Evolutionary conservation across 2,113 vertebrate genomes (phyloP), one percentile per base, ranked within the genome.

Genomic region (Channa maculata): DNA sequence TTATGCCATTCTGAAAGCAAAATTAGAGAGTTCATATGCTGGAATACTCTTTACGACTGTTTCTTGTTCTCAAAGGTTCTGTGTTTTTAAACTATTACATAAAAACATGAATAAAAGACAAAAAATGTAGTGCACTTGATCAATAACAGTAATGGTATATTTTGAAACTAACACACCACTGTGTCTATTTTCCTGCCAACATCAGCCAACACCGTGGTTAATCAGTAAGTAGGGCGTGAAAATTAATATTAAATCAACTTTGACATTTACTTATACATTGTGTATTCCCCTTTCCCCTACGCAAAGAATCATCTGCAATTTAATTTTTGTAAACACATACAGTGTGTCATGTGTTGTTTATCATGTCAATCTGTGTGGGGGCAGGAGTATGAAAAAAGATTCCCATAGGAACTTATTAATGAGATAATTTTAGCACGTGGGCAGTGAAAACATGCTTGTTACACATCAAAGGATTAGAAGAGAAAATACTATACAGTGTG

Each of bases 361-460:
- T 65, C 44, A 69, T 73, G 45, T 69, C 34, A 65, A 33, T 66
- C 48, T 61, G 36, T 61, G 54, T 62, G 65, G 36, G 37, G 50
- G 73, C 1, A 4, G 50, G 15, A 51, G 50, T 5, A 65, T 43
- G 41, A 65, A 73, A 69, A 46, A 36, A 46, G 38, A 57, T 65
- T 10, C 52, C 58, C 24, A 8, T n/a, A 14, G 77, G 58, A 49
- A 63, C 11, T 54, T 53, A 65, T 77, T 73, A 62, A 70, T 65
- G n/a, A 14, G 72, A 37, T 37, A 72, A 68, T 78, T 13, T 15
- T 33, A 46, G n/a, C 12, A 60, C 39, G 60, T 69, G 66, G 68
- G 68, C 24, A 61, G 62, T 58, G 44, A 79, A 68, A 71, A 64
- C 55, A 75, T 50, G 44, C 49, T 71, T 50, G 34, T 44, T 34